phyloP scores from a whole-genome alignment of 2,888 invertebrate genomes.

The Cancer borealis region DNA sequence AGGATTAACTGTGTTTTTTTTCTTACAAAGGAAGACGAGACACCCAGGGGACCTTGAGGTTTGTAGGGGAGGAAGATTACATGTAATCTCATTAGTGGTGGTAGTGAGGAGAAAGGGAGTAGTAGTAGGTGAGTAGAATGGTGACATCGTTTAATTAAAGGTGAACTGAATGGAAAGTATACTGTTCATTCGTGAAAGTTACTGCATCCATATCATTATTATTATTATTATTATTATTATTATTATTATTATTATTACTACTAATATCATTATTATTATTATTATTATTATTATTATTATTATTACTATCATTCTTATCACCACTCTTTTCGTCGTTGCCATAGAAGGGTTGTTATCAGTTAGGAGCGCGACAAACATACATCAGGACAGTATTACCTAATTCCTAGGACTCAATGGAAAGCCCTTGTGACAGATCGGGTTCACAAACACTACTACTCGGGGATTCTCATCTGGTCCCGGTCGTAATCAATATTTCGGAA shows the following conservation, averaged over 20 bases:
- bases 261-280: background rate
- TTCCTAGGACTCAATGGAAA: background rate
- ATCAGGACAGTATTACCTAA: background rate
- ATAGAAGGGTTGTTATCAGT: background rate
- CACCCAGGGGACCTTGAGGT: background rate
- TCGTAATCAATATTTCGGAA: background rate
- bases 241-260: background rate
- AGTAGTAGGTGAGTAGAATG: background rate
- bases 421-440: background rate
- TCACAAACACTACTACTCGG: background rate
- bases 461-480: background rate
- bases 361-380: too few species aligned
- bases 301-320: background rate
- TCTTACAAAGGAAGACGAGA: background rate
- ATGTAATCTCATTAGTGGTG: constrained; percentile 9
- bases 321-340: background rate
- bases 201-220: background rate
- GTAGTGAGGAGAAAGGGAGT: background rate
- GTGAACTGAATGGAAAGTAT: background rate
- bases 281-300: background rate
- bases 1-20: background rate
- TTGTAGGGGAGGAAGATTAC: background rate
- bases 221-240: background rate
- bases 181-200: background rate
- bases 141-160: constrained; percentile 11